phyloP scores from a whole-genome alignment of 2,113 vertebrate species.

The Butorides virescens region DNA sequence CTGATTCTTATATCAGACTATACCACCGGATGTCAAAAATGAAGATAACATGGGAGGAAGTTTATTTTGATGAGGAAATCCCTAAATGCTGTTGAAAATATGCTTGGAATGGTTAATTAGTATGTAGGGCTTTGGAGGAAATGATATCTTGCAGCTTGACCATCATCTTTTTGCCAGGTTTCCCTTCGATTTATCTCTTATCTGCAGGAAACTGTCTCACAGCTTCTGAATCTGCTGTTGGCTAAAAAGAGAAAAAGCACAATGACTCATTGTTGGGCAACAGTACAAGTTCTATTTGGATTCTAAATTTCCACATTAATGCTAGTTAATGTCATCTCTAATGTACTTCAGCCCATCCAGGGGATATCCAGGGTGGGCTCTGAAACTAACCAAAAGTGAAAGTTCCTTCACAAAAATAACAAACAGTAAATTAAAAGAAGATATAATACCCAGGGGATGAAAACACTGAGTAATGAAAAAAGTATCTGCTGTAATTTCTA shows the following conservation, averaged over 20 bases:
- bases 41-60: constrained; percentile 75
- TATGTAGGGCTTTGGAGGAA: constrained; percentile 71
- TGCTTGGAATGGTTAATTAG: constrained; percentile 81
- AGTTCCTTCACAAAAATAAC: constrained; percentile 61
- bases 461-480: constrained; percentile 18
- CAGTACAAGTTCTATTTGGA: constrained; percentile 46
- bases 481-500: neutral
- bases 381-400: constrained; percentile 70
- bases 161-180: constrained; percentile 69
- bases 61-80: constrained; percentile 84
- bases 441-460: constrained; percentile 39
- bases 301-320: constrained; percentile 60
- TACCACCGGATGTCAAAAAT: constrained; percentile 64
- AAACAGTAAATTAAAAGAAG: constrained; percentile 63
- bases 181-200: constrained; percentile 76
- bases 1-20: neutral
- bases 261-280: constrained; percentile 76
- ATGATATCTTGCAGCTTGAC: constrained; percentile 50
- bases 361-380: constrained; percentile 67
- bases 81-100: constrained; percentile 77
- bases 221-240: constrained; percentile 71
- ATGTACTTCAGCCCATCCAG: constrained; percentile 37
- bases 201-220: constrained; percentile 85
- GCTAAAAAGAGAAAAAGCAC: constrained; percentile 67
- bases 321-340: constrained; percentile 12